phyloP scores from a whole-genome alignment of 1,140 invertebrate genomes.

The Bombus pascuorum region DNA sequence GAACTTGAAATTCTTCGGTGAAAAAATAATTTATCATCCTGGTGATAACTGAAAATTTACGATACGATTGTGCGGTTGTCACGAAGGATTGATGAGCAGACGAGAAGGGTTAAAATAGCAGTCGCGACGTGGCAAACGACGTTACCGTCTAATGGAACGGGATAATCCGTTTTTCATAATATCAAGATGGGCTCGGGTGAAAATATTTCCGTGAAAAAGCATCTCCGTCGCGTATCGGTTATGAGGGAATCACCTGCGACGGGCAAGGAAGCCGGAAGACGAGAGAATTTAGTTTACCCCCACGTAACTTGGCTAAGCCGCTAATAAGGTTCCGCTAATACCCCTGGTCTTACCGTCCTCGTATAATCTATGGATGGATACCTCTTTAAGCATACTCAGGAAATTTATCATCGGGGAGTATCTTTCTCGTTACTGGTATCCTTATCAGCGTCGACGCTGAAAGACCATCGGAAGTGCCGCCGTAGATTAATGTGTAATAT shows the following conservation, averaged over 20 bases:
- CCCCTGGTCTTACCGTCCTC: conserved; percentile 45
- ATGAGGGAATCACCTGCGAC: conserved; percentile 36
- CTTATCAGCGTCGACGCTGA: conserved; percentile 28
- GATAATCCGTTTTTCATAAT: conserved; percentile 56
- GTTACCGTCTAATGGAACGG: conserved; percentile 54
- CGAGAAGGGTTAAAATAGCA: conserved; percentile 30
- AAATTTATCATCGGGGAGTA: conserved; percentile 46
- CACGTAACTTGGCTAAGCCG: conserved; percentile 64
- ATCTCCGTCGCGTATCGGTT: conserved; percentile 46
- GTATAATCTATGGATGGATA: conserved; percentile 49
- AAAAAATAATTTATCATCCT: background rate
- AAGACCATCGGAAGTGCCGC: conserved; percentile 4
- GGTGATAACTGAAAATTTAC: background rate
- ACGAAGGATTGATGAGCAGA: background rate
- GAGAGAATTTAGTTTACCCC: conserved; percentile 61
- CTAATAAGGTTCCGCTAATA: conserved; percentile 68
- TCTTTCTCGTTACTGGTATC: conserved; percentile 44
- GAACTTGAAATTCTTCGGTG: background rate
- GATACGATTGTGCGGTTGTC: background rate
- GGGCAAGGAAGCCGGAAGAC: conserved; percentile 50
- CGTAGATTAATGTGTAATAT: background rate
- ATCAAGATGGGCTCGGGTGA: conserved; percentile 37
- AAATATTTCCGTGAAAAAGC: conserved; percentile 54
- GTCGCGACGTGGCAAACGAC: conserved; percentile 9
- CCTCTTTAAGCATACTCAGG: conserved; percentile 34